phyloP scores from a whole-genome alignment of 1,140 invertebrate species.

The Pectinophora gossypiella region DNA sequence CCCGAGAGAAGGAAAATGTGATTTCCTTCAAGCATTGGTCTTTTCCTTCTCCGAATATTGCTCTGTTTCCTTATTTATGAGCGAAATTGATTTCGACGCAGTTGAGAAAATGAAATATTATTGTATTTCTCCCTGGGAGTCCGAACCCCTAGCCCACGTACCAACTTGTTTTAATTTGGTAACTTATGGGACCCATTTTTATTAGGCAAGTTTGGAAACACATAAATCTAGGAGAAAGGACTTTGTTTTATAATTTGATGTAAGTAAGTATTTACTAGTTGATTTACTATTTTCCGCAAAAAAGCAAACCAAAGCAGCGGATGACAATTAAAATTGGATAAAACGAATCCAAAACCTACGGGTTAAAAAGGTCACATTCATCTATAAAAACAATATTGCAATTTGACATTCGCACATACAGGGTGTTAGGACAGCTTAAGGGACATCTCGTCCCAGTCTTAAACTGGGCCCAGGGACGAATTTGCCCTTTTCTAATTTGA shows the following conservation, averaged over 20 bases:
- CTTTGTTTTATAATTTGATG: not conserved
- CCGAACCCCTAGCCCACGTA: not conserved
- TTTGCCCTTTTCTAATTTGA: no score
- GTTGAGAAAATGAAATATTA: not conserved
- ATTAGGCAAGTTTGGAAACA: not conserved
- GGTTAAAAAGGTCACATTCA: no score
- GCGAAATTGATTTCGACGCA: conserved; percentile 1
- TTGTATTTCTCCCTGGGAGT: not conserved
- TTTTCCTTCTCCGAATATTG: conserved; percentile 2
- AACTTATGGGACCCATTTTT: not conserved
- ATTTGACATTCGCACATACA: no score
- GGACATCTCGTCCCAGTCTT: no score
- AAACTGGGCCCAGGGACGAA: no score
- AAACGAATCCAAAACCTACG: no score
- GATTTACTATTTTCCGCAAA: no score
- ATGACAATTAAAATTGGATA: no score
- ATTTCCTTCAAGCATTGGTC: conserved; percentile 1
- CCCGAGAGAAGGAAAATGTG: not conserved
- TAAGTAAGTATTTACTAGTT: no score
- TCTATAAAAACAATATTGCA: no score
- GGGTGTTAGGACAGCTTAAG: no score
- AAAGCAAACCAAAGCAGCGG: no score
- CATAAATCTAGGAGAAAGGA: not conserved
- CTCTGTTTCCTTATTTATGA: conserved; percentile 2
- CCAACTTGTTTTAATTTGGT: not conserved